A percentile compares a stretch with the other conserved stretches of the same genome.
Evolutionary conservation across 1,140 invertebrate species (phyloP).

Genomic region (Apolygus lucorum): DNA sequence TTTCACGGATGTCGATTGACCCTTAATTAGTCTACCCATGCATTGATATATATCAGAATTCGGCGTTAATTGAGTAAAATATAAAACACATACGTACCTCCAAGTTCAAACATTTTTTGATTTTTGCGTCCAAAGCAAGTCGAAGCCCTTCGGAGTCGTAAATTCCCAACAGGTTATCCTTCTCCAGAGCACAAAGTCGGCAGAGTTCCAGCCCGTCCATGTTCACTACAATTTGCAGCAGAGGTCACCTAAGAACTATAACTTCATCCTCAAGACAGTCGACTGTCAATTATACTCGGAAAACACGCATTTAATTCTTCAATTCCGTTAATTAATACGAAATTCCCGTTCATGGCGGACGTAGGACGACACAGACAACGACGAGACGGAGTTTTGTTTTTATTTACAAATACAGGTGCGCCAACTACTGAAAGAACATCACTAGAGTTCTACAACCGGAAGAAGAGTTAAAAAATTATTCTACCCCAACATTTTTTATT

Average conservation of each 20-base stretch:
- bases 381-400: not conserved
- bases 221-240: not conserved
- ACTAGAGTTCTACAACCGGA: no score
- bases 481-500: no score
- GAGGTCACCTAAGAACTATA: not conserved
- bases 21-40: no score
- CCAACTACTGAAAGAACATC: no score
- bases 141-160: conserved; percentile 42
- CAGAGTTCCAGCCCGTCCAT: conserved; percentile 18
- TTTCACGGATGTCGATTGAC: no score
- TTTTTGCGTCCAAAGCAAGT: conserved; percentile 41
- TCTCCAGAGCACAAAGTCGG: conserved; percentile 28
- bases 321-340: not conserved
- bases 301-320: not conserved
- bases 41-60: no score
- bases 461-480: no score
- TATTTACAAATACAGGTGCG: not conserved
- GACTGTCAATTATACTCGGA: not conserved
- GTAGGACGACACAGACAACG: no score
- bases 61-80: no score
- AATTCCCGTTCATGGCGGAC: not conserved
- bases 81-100: conserved; percentile 40
- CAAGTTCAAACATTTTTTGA: conserved; percentile 43
- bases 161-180: conserved; percentile 36
- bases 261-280: not conserved